Evolutionary conservation across 1,140 invertebrate genomes (phyloP), one percentile per base, ranked within the genome.

Genomic region (Microvelia longipes): DNA sequence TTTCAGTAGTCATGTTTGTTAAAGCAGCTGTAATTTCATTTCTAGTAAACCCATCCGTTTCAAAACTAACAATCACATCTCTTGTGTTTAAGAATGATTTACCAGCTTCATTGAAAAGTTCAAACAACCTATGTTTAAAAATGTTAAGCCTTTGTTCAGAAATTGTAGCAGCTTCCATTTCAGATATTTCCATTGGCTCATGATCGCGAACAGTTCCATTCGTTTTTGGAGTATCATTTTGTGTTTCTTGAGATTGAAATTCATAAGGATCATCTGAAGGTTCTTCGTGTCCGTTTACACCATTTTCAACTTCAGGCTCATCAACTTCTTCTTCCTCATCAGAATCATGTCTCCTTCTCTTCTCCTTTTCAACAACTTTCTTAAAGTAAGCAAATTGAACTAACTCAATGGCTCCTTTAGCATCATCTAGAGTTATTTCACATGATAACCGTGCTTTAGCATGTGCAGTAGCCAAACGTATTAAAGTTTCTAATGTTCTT

Each of bases 351-450:
- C 68, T 19, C 70, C 73, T 73, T 61, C 69, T 71, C 60, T 74
- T 71, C 13, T 68, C 35, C 19, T 50, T 50, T 19, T 50, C 14
- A 62, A 29, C n/a, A 14, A 92, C 93, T 80, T 92, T 93, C 79
- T 99, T 98, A 81, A 99, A 99, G 79, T 94, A 96, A 0, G 97
- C 96, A 81, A 87, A 99, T 73, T 98, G 91, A 24, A 99, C 89
- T 0, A 99, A 81, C 76, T 98, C 92, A 74, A 98, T 96, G 24
- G 97, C 96, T 50, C 90, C 87, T 69, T 89, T 81, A 0, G 96
- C 96, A 83, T 99, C 98, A 28, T 89, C 85, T 0, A 84, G 80
- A 14, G 88, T 87, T 1, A 99, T 88, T 19, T 83, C 86, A 73
- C 89, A 91, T 29, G 92, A 94, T 69, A 99, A 84, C 60, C 97